These are phyloP conservation scores for Rhingia campestris DNA, from an alignment of 2,888 invertebrate species.

Conservation along the genomic window DNA sequence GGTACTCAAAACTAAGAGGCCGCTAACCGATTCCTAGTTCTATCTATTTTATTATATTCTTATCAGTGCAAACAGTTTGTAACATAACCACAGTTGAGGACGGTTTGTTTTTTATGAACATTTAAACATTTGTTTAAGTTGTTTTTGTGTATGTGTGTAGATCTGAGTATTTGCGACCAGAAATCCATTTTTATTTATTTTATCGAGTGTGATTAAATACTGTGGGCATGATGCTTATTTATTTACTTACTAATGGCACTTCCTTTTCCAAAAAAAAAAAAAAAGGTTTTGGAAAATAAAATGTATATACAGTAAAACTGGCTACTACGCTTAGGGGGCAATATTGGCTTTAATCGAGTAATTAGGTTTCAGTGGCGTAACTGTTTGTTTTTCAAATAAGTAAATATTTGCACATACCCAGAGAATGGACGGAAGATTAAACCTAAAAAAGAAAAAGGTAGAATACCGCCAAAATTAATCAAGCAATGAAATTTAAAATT, in stretches of 20 bases:
- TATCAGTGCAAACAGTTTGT: constrained; percentile 12
- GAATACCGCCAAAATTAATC: background rate
- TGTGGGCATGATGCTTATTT: background rate
- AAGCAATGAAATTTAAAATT: background rate
- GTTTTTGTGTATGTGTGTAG: background rate
- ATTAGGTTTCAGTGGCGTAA: constrained; percentile 12
- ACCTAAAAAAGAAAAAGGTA: too few species aligned
- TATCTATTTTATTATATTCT: constrained; percentile 20
- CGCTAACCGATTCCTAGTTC: constrained; percentile 3
- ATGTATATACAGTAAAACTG: background rate
- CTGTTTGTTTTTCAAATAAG: constrained; percentile 2
- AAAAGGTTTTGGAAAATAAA: background rate
- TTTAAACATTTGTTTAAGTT: constrained; percentile 10
- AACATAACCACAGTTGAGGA: background rate
- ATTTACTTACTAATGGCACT: background rate
- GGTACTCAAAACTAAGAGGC: constrained; percentile 8
- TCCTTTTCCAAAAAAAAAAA: background rate
- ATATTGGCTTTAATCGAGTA: constrained; percentile 16
- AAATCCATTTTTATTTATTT: background rate
- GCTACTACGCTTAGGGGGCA: background rate
- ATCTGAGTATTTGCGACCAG: background rate
- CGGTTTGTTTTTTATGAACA: background rate
- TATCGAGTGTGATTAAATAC: background rate
- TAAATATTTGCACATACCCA: constrained; percentile 6
- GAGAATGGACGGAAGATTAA: background rate